Conservation (phyloP, 2,888 invertebrate genomes). For the Diplolepis rosae region DNA sequence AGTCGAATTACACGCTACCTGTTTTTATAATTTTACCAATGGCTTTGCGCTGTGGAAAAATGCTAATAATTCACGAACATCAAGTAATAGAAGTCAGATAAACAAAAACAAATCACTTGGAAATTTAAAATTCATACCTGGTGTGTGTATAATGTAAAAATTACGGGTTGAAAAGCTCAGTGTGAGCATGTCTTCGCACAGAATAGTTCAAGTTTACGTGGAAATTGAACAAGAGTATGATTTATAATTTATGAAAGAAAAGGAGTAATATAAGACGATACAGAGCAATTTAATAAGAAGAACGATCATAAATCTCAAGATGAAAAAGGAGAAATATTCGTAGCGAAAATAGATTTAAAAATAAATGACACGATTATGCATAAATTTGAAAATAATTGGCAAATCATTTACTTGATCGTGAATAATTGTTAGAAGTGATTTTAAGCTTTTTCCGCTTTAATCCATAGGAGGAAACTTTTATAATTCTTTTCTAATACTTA, state of each 20-base stretch:
- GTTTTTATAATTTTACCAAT: not conserved
- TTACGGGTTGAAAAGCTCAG: slow-evolving; percentile 15
- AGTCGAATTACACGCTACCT: not conserved
- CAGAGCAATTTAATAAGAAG: too few relatives aligned
- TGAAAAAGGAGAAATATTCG: too few relatives aligned
- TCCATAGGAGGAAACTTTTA: too few relatives aligned
- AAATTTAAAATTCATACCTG: not conserved
- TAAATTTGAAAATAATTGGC: too few relatives aligned
- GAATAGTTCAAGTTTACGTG: not conserved
- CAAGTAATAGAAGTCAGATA: not conserved
- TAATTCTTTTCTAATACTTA: too few relatives aligned
- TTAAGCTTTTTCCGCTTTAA: too few relatives aligned
- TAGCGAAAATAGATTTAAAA: too few relatives aligned
- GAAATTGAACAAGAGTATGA: not conserved
- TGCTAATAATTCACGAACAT: not conserved
- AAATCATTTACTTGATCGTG: too few relatives aligned
- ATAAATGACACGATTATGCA: too few relatives aligned
- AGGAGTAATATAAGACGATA: too few relatives aligned
- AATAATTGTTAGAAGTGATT: too few relatives aligned
- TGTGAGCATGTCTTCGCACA: slow-evolving; percentile 3
- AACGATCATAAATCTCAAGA: too few relatives aligned
- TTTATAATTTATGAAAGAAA: not conserved
- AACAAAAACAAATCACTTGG: slow-evolving; percentile 26
- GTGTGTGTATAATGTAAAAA: not conserved
- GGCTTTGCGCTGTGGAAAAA: not conserved